These are phyloP conservation scores for Onchidella celtica DNA, from an alignment of 2,888 invertebrate species.

Conservation along the genomic window DNA sequence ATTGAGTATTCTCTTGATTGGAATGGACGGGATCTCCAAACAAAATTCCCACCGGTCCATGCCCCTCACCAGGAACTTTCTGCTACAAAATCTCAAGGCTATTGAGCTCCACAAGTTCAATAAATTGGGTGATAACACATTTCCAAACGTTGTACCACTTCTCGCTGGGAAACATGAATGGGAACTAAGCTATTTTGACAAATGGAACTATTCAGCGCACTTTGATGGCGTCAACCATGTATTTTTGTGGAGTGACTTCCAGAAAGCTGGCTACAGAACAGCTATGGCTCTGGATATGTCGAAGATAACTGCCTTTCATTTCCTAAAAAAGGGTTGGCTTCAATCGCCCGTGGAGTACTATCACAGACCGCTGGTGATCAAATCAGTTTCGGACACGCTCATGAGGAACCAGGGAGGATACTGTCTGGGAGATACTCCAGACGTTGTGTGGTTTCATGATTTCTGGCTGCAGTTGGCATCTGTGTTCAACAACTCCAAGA, in stretches of 20 bases:
- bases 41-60: conserved; percentile 12
- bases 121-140: conserved; percentile 3
- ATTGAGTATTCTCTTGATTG: conserved; percentile 27
- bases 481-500: conserved; percentile 5
- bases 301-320: conserved; percentile 24
- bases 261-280: conserved; percentile 18
- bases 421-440: conserved; percentile 37
- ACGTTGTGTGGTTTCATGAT: neutral
- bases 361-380: neutral
- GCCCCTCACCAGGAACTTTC: conserved; percentile 30
- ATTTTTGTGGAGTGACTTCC: conserved; percentile 33
- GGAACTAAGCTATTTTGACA: neutral
- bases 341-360: conserved; percentile 28
- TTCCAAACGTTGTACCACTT: neutral
- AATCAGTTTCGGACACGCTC: neutral
- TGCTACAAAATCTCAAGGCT: neutral
- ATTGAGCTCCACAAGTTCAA: conserved; percentile 26
- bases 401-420: neutral
- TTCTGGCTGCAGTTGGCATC: conserved; percentile 21
- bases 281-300: neutral
- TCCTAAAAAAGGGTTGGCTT: conserved; percentile 9
- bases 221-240: neutral
- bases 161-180: conserved; percentile 1
- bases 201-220: neutral
- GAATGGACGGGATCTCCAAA: conserved; percentile 41